Base-by-base conservation (phyloP, 2,113 vertebrate genomes). In the Clupea harengus region DNA sequence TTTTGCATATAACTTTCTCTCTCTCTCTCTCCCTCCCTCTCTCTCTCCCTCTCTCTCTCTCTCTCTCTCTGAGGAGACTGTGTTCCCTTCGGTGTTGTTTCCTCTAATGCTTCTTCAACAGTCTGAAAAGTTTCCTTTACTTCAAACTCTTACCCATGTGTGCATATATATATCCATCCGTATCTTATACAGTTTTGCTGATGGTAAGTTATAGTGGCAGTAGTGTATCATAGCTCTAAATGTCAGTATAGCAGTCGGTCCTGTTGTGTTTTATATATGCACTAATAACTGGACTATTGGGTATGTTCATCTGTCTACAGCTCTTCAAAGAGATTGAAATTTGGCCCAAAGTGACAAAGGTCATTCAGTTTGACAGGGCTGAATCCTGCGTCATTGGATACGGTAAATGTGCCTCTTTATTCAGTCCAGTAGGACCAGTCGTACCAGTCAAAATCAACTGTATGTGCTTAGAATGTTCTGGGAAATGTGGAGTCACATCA, bases 251-350 rank as follows among this genome's bases (percentile, higher is more conserved):
- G 9, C 64, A 72, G 13, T 32, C n/a, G 57, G 64, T 9, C 28
- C 8, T 2, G 32, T 78, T 78, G 10, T 54, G 4, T 50, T 49
- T 44, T 82, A 64, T 57, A n/a, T 45, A 80, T 78, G 28, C 84
- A 25, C 88, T 18, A 4, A 13, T 15, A 83, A 72, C 87, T 81
- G 86, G 84, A 88, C 83, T 22, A 44, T 39, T 84, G 4, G n/a
- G 5, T 32, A 15, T 39, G 11, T 11, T 78, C 91, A 39, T 80
- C 22, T 92, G 45, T 92, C 54, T 93, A 85, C 94, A 99, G 98
- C 92, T 99, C 82, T 98, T 97, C 93, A 97, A 98, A 94, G 98
- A 99, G 94, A 97, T 99, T 80, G 97, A 99, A 94, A 96, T 99
- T 90, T 97, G 97, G 91, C 93, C 96, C 87, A 99, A 97, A 94